Conservation (phyloP, 2,797 vertebrate species). For the Steatocranus sp. region DNA sequence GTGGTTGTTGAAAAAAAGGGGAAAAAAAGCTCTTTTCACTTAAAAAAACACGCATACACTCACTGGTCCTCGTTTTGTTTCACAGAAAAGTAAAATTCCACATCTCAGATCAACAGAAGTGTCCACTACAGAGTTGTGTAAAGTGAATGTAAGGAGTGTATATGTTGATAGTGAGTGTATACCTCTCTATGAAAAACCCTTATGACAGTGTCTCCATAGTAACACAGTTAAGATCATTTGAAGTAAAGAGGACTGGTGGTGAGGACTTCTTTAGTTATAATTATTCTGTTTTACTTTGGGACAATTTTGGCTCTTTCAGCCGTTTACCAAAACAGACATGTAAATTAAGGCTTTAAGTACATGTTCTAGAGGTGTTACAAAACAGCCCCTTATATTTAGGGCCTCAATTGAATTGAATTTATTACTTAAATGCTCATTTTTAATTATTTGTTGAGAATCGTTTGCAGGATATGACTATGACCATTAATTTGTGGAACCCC, state of each 20-base stretch:
- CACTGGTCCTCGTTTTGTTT: background rate
- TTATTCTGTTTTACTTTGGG: background rate
- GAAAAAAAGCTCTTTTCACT: accelerated
- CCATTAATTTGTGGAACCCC: accelerated
- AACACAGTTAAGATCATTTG: background rate
- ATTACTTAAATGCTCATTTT: background rate
- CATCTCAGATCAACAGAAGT: background rate
- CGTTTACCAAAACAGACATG: background rate
- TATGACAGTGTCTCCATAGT: background rate
- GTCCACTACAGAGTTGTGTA: background rate
- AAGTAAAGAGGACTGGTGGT: background rate
- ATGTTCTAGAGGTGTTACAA: background rate
- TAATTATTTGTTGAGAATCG: background rate
- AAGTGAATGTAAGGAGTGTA: background rate
- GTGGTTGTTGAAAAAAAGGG: background rate
- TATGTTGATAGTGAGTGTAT: background rate
- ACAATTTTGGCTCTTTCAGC: background rate
- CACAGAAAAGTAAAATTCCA: background rate
- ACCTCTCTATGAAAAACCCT: background rate
- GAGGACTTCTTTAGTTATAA: background rate
- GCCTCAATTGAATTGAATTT: background rate
- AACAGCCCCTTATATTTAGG: background rate
- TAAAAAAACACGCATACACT: background rate
- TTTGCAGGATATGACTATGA: background rate
- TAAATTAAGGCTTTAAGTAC: background rate